These are phyloP conservation scores for Chauna torquata DNA, from an alignment of 2,113 vertebrate genomes.

Conservation along the genomic window DNA sequence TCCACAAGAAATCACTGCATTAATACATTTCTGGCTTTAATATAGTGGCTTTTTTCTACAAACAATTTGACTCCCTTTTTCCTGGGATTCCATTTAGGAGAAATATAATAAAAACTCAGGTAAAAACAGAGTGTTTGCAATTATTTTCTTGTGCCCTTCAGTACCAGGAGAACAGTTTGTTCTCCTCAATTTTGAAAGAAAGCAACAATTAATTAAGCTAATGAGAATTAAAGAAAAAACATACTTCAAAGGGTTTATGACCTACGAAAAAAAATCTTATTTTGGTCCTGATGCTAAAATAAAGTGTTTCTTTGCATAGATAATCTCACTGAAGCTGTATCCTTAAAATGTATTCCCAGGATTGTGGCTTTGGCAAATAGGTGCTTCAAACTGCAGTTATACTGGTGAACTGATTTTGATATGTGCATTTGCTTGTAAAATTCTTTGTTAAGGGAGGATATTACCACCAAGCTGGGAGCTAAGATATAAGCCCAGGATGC, in stretches of 20 bases:
- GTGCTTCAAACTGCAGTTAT: background rate
- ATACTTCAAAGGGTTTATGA: slow-evolving; percentile 36
- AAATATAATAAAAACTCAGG: slow-evolving; percentile 8
- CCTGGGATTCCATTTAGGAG: background rate
- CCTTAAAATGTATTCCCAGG: background rate
- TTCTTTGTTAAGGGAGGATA: background rate
- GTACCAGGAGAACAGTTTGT: slow-evolving; percentile 27
- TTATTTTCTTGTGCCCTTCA: slow-evolving; percentile 17
- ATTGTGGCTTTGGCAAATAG: slow-evolving; percentile 4
- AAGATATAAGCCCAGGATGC: background rate
- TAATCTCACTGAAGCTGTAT: slow-evolving; percentile 21
- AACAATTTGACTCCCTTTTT: background rate
- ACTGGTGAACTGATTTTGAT: background rate
- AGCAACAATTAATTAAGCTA: slow-evolving; percentile 53
- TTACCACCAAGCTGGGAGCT: background rate
- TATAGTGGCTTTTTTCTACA: background rate
- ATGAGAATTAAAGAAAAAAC: background rate
- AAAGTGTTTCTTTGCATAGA: background rate
- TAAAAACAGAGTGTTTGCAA: background rate
- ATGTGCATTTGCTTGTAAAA: background rate
- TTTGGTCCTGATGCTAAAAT: background rate
- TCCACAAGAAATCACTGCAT: slow-evolving; percentile 1
- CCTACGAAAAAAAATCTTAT: background rate
- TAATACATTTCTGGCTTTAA: slow-evolving; percentile 1
- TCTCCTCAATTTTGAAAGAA: slow-evolving; percentile 51